These are phyloP conservation scores for Euphydryas editha DNA, from an alignment of 2,888 invertebrate species.

Conservation along the genomic window DNA sequence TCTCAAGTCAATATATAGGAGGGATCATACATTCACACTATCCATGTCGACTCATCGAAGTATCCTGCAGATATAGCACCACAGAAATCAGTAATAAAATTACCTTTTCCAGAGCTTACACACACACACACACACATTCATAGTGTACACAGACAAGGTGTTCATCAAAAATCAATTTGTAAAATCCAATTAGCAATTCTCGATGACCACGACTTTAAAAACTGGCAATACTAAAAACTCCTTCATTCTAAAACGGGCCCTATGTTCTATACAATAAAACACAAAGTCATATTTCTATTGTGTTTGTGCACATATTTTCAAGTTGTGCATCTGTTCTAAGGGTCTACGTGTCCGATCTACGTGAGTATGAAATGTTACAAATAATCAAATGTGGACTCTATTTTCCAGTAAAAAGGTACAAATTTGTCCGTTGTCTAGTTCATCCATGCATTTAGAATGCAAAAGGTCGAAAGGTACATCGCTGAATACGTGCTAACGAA, in stretches of 20 bases:
- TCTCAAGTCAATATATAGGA: no score
- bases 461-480: slow-evolving; percentile 19
- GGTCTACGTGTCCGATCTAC: slow-evolving; percentile 1
- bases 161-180: slow-evolving; percentile 15
- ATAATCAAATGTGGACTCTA: slow-evolving; percentile 1
- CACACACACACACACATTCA: no score
- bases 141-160: neutral
- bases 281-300: slow-evolving; percentile 1
- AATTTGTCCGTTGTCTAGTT: neutral
- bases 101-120: no score
- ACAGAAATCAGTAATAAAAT: neutral
- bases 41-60: no score
- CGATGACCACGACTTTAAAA: slow-evolving; percentile 5
- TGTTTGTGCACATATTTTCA: neutral
- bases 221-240: neutral
- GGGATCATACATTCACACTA: no score
- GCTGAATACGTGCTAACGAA: slow-evolving; percentile 28
- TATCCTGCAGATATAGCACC: neutral
- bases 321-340: slow-evolving; percentile 6
- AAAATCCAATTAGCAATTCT: slow-evolving; percentile 11
- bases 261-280: neutral
- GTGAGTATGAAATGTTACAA: neutral
- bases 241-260: neutral
- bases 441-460: slow-evolving; percentile 7
- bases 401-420: neutral